Evolutionary conservation across 2,888 invertebrate genomes (phyloP), one percentile per base, ranked within the genome.

Genomic region (Athrips mouffetella): DNA sequence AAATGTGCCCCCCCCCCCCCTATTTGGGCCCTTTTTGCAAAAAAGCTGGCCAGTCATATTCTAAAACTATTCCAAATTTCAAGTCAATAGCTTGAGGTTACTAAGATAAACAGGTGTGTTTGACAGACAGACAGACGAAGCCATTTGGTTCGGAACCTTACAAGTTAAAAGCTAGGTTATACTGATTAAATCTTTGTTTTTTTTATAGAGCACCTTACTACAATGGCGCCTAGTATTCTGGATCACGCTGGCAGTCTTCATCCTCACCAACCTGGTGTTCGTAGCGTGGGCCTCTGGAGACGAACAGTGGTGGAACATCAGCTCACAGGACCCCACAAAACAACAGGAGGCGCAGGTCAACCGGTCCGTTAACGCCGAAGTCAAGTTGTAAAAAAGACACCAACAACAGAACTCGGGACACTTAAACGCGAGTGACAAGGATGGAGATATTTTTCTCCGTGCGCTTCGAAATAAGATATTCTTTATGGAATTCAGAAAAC

Each of bases 141-240:
- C n/a, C n/a, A n/a, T n/a, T n/a, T n/a, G n/a, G n/a, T n/a, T n/a
- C n/a, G n/a, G n/a, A n/a, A n/a, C n/a, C n/a, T n/a, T n/a, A n/a
- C n/a, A n/a, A n/a, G n/a, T n/a, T n/a, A n/a, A n/a, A n/a, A n/a
- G n/a, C n/a, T n/a, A n/a, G n/a, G n/a, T n/a, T n/a, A n/a, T n/a
- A n/a, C n/a, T n/a, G n/a, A n/a, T n/a, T n/a, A n/a, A n/a, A n/a
- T 30, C n/a, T n/a, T 10, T 30, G n/a, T 33, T 16, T 33, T 48
- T 41, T 55, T 76, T 70, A 21, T 76, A 92, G 92, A 91, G 91
- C 62, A 89, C 90, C 1, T 63, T 93, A 20, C 73, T 80, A 0
- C 92, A 94, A 81, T 96, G 96, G 96, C 89, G 93, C 20, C 65
- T 90, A 1, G 95, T 96, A 0, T 96, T 96, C 76, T 95, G 95